Conservation (phyloP, 2,797 vertebrate genomes). For the Alectoris magna region DNA sequence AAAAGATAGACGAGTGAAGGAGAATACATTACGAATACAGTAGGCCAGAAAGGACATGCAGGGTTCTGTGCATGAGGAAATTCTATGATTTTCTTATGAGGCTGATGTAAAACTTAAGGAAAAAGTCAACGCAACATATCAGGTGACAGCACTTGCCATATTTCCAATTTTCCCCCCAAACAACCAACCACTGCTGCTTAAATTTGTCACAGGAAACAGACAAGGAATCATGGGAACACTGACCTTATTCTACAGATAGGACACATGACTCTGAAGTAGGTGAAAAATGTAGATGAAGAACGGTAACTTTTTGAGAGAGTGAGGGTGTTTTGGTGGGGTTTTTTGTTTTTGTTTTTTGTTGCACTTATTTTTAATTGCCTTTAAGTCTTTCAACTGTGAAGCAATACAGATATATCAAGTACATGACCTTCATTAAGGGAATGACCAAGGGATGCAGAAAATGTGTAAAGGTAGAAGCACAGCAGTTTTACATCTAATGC, state of each 20-base stretch:
- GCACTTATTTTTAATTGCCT: neutral
- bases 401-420: neutral
- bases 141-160: neutral
- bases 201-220: neutral
- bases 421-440: neutral
- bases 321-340: too few species aligned
- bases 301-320: neutral
- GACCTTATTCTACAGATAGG: neutral
- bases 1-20: neutral
- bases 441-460: neutral
- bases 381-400: neutral
- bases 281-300: neutral
- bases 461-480: neutral
- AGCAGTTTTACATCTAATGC: neutral
- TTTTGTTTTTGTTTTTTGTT: too few species aligned
- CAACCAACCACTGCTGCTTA: neutral
- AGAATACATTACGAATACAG: neutral
- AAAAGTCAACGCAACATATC: neutral
- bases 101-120: neutral
- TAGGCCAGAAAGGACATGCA: neutral
- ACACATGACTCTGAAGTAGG: neutral
- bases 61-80: accelerated
- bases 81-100: neutral
- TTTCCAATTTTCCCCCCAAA: neutral
- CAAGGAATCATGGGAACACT: neutral